Conservation (phyloP, 2,113 vertebrate species). For the Cettia cetti region DNA sequence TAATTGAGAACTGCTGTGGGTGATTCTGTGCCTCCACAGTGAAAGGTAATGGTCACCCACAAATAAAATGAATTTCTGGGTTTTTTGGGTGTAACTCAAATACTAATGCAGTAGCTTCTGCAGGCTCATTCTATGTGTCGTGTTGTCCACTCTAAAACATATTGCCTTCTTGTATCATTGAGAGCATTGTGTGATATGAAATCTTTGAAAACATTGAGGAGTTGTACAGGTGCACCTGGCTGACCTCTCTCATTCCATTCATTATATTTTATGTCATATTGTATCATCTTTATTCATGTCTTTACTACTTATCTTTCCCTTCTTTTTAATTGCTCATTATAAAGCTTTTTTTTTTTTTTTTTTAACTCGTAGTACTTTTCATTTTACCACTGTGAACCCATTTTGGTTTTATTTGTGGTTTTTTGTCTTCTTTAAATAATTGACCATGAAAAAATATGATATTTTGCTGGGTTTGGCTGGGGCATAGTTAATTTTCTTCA, state of each 20-base stretch:
- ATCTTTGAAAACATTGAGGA: background rate
- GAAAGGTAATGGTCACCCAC: background rate
- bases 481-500: background rate
- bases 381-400: background rate
- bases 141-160: background rate
- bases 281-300: background rate
- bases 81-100: background rate
- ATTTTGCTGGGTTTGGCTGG: background rate
- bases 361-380: background rate
- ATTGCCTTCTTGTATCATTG: background rate
- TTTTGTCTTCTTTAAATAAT: background rate
- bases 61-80: background rate
- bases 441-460: background rate
- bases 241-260: background rate
- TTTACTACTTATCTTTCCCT: background rate
- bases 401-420: background rate
- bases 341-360: background rate
- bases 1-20: background rate
- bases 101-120: background rate
- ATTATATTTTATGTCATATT: background rate
- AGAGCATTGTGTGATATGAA: background rate
- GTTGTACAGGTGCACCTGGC: background rate
- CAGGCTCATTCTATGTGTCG: background rate
- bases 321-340: conserved; percentile 10
- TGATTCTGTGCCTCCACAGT: background rate